Evolutionary conservation across 2,113 vertebrate species (phyloP).

Genomic region (Zapornia atra): DNA sequence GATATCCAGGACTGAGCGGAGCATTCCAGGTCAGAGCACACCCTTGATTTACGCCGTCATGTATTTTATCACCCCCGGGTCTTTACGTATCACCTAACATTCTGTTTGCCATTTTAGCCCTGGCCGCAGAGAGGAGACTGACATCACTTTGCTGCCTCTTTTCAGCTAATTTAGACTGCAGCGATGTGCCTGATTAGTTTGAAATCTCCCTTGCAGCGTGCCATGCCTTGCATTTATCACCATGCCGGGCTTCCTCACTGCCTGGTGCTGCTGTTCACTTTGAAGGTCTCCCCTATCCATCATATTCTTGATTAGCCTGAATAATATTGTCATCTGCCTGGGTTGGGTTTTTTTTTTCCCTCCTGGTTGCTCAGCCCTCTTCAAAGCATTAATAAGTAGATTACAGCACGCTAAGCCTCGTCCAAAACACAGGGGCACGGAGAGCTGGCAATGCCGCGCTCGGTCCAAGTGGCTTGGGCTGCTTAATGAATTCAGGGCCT

Average conservation of each 20-base stretch:
- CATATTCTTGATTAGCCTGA: conserved; percentile 24
- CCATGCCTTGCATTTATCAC: not conserved
- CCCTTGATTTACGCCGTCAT: fast-evolving
- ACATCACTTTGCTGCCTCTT: conserved; percentile 14
- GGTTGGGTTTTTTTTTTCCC: not conserved
- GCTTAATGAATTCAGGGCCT: not conserved
- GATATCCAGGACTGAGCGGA: not conserved
- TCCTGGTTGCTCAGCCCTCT: not conserved
- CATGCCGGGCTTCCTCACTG: not conserved
- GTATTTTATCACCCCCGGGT: not conserved
- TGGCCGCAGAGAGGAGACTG: not conserved
- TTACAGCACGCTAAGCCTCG: not conserved
- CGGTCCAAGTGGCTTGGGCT: not conserved
- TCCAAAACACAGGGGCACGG: not conserved
- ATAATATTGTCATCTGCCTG: conserved; percentile 27
- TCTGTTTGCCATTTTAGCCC: conserved; percentile 21
- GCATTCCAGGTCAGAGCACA: not conserved
- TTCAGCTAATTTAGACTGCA: conserved; percentile 19
- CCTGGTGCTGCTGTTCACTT: not conserved
- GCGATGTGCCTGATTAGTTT: conserved; percentile 8
- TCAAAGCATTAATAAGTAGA: conserved; percentile 39
- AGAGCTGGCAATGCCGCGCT: not conserved
- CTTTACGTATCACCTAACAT: not conserved
- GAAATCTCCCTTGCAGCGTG: not conserved
- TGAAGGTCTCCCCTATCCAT: conserved; percentile 1